Conservation (phyloP, 2,113 vertebrate genomes). For the Hemiscyllium ocellatum region DNA sequence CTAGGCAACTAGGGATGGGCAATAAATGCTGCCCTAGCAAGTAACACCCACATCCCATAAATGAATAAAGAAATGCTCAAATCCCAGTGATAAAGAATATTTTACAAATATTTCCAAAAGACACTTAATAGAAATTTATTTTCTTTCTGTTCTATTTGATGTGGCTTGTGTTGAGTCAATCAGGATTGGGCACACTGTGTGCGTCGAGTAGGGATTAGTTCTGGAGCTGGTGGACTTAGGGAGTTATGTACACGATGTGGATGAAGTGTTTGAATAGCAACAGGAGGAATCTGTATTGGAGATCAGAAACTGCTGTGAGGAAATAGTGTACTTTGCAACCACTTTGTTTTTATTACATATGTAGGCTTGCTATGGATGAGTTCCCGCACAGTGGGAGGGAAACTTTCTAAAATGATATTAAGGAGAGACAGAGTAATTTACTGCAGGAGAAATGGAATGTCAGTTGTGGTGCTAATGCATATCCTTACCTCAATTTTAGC, state of each 20-base stretch:
- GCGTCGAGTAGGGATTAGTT: neutral
- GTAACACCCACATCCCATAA: too few species aligned
- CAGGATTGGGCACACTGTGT: neutral
- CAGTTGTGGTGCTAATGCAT: neutral
- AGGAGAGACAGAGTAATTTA: neutral
- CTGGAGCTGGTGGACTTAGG: neutral
- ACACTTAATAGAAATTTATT: neutral
- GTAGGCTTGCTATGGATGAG: neutral
- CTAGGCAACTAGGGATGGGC: too few species aligned
- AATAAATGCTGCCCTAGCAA: too few species aligned
- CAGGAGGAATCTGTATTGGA: neutral
- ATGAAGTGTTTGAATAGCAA: neutral
- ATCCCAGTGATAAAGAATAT: neutral
- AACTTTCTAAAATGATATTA: neutral
- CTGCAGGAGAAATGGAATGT: neutral
- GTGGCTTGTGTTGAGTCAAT: neutral
- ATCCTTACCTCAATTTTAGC: neutral
- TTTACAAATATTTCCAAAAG: neutral
- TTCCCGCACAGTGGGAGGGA: neutral
- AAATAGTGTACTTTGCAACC: too few species aligned
- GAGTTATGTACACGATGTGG: neutral
- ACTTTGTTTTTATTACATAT: slow-evolving; percentile 8
- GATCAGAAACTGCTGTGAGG: neutral
- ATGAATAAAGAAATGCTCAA: neutral
- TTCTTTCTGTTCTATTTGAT: neutral